Evolutionary conservation across 2,797 vertebrate genomes (phyloP).

Genomic region (Allobates femoralis): DNA sequence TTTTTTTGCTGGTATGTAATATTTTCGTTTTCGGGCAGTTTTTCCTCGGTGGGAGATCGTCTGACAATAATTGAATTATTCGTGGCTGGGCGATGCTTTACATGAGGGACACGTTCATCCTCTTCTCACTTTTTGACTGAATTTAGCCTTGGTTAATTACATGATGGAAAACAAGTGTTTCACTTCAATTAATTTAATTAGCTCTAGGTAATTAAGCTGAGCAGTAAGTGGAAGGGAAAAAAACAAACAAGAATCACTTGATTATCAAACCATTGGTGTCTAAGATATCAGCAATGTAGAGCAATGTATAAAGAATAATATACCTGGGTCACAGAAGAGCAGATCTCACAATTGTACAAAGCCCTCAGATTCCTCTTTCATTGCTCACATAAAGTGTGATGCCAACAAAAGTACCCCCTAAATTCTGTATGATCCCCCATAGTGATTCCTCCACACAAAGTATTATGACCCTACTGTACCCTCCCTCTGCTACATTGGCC

Average conservation of each 20-base stretch:
- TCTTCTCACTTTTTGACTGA: not conserved
- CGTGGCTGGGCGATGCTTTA: not conserved
- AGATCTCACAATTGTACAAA: too few relatives aligned
- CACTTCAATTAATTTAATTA: not conserved
- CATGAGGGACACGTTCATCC: not conserved
- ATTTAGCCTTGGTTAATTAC: not conserved
- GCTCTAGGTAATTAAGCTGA: not conserved
- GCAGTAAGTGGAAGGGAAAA: not conserved
- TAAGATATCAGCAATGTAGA: too few relatives aligned
- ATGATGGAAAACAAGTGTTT: slow-evolving; percentile 16
- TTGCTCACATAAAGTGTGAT: too few relatives aligned
- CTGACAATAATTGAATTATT: not conserved
- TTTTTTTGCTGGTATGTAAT: not conserved
- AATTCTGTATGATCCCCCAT: too few relatives aligned
- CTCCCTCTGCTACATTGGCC: too few relatives aligned
- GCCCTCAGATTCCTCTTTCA: too few relatives aligned
- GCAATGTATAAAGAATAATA: too few relatives aligned
- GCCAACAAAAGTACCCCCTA: too few relatives aligned
- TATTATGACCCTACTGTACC: too few relatives aligned
- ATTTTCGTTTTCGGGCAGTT: not conserved
- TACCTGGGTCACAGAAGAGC: too few relatives aligned
- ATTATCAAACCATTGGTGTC: not conserved
- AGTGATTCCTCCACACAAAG: too few relatives aligned
- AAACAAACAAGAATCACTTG: not conserved
- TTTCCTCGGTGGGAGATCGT: not conserved